Base-by-base conservation (phyloP, 2,888 invertebrate genomes). In the Phengaris alcon region DNA sequence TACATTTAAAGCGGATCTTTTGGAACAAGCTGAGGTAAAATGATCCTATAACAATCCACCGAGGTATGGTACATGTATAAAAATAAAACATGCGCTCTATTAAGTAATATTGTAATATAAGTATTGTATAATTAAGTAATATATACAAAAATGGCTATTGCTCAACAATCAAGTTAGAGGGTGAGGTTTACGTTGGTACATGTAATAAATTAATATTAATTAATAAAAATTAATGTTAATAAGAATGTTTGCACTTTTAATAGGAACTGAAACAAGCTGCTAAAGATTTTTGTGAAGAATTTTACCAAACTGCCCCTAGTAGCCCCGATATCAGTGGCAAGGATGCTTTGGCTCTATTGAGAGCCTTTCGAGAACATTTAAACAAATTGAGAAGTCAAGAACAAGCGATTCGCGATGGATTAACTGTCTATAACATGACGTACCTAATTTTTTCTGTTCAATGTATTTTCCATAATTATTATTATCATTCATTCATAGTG, bases 361-460 rank as follows among this genome's bases (percentile, higher is more conserved):
- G 88, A 75, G 89, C 92, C 72, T 94, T 94, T 78, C 92, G 94
- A 82, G 91, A 90, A 2, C 93, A 94, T 78, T 85, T 95, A 9
- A 90, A 93, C 74, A 90, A 89, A 0, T 88, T 97, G 78, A 94
- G 95, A 82, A 93, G 94, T 57, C 95, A 95, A 83, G 97, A 97
- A 84, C 93, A 93, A 75, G 91, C 93, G 74, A 93, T 97, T 82
- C 95, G 95, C 82, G 90, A 94, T 86, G 96, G 97, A 82, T 93
- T 98, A 76, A 94, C 94, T 52, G 95, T 97, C 72, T 97, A 98
- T 85, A 96, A 96, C 82, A 95, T 98, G 75, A 93, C 93, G 93
- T 93, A n/a, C n/a, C n/a, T n/a, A 91, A 81, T 75, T 76, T 55
- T 54, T 72, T 59, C 46, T n/a, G 22, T 74, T 68, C 7, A 59